Evolutionary conservation across 2,797 vertebrate species (phyloP), one percentile per base, ranked within the genome.

Genomic region (Gephyroberyx darwinii): DNA sequence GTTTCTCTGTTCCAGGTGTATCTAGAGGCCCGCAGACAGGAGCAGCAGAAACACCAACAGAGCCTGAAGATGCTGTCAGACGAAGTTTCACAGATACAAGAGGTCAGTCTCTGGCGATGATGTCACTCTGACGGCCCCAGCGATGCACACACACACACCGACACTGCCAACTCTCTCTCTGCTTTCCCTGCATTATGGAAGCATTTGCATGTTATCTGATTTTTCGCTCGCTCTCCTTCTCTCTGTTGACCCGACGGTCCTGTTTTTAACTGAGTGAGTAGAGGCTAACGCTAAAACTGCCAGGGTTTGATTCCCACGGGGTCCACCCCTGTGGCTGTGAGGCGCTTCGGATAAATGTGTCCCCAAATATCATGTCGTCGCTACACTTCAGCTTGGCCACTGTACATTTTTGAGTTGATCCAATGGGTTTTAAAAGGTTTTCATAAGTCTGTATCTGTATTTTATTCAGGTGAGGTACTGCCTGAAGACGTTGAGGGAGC

Each of bases 81-180:
- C 1, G 96, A 98, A 84, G 95, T 96, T 54, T 93, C 95, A 22
- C 95, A 97, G 71, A 96, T 96, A 51, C 96, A 97, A 71, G 96
- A 97, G 96, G 97, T 97, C 17, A 89, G 91, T 78, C 0, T 61
- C 41, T 63, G 37, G 3, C 52, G 16, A 5, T 57, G 5, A 4
- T 48, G 26, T 35, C 16, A 14, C 50, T 69, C 55, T 45, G 30
- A 54, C 17, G n/a, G n/a, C n/a, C n/a, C n/a, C n/a, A n/a, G n/a
- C 43, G 4, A 16, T 60, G 50, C 55, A 55, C 48, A 31, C 5
- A 33, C 7, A 14, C 56, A 31, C 35, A 69, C 7, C 41, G 9
- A 37, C 52, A 20, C 35, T 41, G 14, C 58, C 8, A 43, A 16
- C 33, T 45, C 22, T 41, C 22, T 30, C 35, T 5, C n/a, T 20